These are phyloP conservation scores for Ellobium chinense DNA, from an alignment of 2,888 invertebrate species.

Conservation along the genomic window DNA sequence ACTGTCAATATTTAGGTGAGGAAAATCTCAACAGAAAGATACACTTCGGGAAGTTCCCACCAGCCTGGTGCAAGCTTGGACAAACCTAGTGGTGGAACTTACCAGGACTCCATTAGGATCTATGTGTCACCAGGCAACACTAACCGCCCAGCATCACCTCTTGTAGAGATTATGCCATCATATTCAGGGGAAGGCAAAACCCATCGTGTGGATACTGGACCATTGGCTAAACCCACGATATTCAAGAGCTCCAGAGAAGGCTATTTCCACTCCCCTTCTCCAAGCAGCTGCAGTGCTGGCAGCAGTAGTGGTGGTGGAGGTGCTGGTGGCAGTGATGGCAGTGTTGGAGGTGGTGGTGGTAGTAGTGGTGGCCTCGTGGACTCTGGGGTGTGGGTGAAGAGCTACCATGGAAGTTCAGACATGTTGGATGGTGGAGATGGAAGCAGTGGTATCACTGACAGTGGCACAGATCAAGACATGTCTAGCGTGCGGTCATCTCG, in stretches of 20 bases:
- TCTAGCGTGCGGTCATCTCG: conserved; percentile 48
- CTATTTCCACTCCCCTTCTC: background rate
- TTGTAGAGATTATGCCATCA: conserved; percentile 65
- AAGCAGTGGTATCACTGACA: conserved; percentile 11
- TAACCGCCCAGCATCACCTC: conserved; percentile 60
- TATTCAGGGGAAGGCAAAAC: background rate
- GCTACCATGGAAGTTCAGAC: conserved; percentile 41
- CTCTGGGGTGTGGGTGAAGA: conserved; percentile 43
- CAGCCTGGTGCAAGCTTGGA: conserved; percentile 48
- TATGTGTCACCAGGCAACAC: conserved; percentile 66
- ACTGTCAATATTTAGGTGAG: conserved; percentile 31
- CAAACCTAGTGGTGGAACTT: conserved; percentile 48
- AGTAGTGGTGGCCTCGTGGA: conserved; percentile 27
- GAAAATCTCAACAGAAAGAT: conserved; percentile 36
- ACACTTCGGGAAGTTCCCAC: background rate
- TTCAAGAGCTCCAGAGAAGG: background rate
- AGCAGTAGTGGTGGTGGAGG: background rate
- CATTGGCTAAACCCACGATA: background rate
- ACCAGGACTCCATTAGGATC: conserved; percentile 55
- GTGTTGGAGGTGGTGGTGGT: background rate
- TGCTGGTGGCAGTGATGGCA: no score
- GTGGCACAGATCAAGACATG: conserved; percentile 7
- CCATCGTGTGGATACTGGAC: background rate
- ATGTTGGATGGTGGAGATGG: conserved; percentile 33
- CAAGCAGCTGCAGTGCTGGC: background rate